A percentile compares a stretch with the other conserved stretches of the same genome.
These are phyloP conservation scores for Scylla paramamosain DNA, from an alignment of 1,140 invertebrate genomes.

Conservation along the genomic window DNA sequence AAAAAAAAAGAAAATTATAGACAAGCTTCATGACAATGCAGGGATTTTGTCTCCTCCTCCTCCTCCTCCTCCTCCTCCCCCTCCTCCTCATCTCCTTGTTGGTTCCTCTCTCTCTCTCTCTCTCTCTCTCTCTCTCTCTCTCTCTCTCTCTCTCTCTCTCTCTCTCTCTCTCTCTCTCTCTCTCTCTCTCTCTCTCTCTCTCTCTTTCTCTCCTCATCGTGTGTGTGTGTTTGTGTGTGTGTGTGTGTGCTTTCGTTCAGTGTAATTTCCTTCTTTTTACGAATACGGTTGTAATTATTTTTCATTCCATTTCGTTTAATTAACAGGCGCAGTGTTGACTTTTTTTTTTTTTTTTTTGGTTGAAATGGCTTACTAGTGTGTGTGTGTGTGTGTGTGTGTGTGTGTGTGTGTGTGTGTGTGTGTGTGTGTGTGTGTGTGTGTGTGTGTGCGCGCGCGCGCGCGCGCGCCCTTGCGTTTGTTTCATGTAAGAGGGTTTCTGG, in stretches of 20 bases:
- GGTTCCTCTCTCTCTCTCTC: background rate
- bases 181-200: background rate
- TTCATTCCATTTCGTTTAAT: no score
- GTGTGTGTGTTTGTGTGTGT: slow-evolving; percentile 40
- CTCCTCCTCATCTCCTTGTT: background rate
- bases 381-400: slow-evolving; percentile 29
- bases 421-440: background rate
- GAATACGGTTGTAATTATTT: background rate
- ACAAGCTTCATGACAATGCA: no score
- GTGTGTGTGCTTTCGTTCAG: background rate
- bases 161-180: background rate
- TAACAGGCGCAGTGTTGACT: background rate
- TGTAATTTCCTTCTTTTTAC: no score
- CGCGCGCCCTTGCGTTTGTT: background rate
- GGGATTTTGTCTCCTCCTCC: background rate
- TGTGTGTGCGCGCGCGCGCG: background rate
- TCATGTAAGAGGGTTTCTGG: no score
- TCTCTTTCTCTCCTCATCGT: background rate
- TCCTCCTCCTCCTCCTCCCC: background rate
- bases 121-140: background rate
- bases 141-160: background rate
- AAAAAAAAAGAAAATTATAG: no score
- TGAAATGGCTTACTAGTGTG: background rate
- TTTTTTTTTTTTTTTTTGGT: background rate
- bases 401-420: slow-evolving; percentile 30